Evolutionary conservation across 2,888 invertebrate species (phyloP).

Genomic region (Bruchidius siliquastri): DNA sequence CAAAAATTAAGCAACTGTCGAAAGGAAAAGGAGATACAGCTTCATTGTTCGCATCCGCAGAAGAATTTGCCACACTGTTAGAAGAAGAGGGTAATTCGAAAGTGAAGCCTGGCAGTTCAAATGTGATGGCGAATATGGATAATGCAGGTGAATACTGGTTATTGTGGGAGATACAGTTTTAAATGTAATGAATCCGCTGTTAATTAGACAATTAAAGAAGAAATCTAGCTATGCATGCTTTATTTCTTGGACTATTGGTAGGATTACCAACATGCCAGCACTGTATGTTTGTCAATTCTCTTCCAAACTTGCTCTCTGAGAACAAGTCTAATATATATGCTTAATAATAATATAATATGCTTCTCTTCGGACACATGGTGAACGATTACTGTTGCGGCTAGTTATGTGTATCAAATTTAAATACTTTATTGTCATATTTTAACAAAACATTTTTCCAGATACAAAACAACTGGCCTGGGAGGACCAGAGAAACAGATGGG

Average conservation of each 20-base stretch:
- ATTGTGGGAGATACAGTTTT: slow-evolving; percentile 3
- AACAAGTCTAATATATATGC: too few relatives aligned
- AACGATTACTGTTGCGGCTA: too few relatives aligned
- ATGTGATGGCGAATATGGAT: slow-evolving; percentile 68
- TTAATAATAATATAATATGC: too few relatives aligned
- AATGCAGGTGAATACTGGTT: slow-evolving; percentile 58
- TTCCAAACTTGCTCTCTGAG: too few relatives aligned
- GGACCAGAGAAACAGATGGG: slow-evolving; percentile 62
- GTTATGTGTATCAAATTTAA: not conserved
- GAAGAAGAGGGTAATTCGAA: slow-evolving; percentile 72
- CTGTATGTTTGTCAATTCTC: too few relatives aligned
- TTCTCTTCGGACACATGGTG: too few relatives aligned
- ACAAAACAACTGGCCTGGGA: slow-evolving; percentile 80
- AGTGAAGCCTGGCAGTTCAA: slow-evolving; percentile 58
- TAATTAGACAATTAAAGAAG: too few relatives aligned
- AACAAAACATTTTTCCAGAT: slow-evolving; percentile 35
- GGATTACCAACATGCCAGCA: too few relatives aligned
- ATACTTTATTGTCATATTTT: not conserved
- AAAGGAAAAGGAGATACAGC: slow-evolving; percentile 48
- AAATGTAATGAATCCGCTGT: too few relatives aligned
- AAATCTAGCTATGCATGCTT: too few relatives aligned
- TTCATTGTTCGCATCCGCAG: slow-evolving; percentile 76
- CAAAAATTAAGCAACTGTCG: slow-evolving; percentile 18
- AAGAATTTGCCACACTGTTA: slow-evolving; percentile 82
- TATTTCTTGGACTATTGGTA: too few relatives aligned